These are phyloP conservation scores for Anguilla rostrata DNA, from an alignment of 2,113 vertebrate genomes.

Conservation along the genomic window DNA sequence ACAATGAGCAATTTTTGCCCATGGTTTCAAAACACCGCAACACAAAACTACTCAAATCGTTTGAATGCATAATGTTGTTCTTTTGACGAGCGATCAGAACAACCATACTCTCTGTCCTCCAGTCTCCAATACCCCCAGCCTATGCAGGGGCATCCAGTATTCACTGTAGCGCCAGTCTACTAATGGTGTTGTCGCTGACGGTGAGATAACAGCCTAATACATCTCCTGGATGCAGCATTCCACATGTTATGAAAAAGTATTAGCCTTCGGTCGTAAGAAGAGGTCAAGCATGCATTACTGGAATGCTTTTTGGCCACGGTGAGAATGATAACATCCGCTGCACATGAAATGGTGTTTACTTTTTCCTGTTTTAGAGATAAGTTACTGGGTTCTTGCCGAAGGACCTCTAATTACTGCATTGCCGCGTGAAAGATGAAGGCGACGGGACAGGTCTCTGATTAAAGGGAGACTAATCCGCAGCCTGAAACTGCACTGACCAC, in stretches of 20 bases:
- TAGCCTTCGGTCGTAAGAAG: constrained; percentile 16
- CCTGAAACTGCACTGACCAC: neutral
- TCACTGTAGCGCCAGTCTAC: constrained; percentile 27
- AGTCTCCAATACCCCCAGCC: constrained; percentile 13
- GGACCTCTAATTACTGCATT: constrained; percentile 25
- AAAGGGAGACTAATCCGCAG: neutral
- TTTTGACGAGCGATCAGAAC: constrained; percentile 5
- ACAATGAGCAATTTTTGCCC: neutral
- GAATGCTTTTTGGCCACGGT: constrained; percentile 22
- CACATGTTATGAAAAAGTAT: constrained; percentile 31
- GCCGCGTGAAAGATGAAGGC: neutral
- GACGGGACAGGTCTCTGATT: neutral
- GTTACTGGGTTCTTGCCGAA: neutral
- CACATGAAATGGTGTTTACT: neutral
- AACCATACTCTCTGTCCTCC: constrained; percentile 25
- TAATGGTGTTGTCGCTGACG: constrained; percentile 37
- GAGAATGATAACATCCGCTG: constrained; percentile 24
- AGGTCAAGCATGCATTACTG: constrained; percentile 31
- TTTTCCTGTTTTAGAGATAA: neutral
- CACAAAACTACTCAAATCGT: neutral
- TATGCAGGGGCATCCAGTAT: constrained; percentile 16
- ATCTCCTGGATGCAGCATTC: constrained; percentile 25
- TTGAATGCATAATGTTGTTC: neutral
- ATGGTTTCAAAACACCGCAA: neutral
- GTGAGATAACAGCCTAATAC: constrained; percentile 32